These are phyloP conservation scores for Plotosus lineatus DNA, from an alignment of 2,113 vertebrate genomes.

Conservation along the genomic window DNA sequence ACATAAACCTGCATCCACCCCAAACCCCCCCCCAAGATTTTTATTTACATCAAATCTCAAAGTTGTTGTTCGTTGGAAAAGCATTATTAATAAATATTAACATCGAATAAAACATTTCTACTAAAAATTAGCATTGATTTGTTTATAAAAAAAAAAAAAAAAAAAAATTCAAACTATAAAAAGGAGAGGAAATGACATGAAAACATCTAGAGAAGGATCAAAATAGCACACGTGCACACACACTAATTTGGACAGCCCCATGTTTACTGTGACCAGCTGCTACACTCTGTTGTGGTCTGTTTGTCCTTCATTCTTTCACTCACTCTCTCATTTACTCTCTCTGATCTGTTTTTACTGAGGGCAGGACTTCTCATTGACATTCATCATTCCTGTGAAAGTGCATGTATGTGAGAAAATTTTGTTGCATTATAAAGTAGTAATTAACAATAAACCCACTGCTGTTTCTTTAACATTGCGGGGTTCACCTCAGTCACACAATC, in stretches of 20 bases:
- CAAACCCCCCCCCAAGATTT: too few species aligned
- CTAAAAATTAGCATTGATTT: not conserved
- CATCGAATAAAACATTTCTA: too few species aligned
- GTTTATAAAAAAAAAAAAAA: too few species aligned
- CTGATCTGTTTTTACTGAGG: slow-evolving; percentile 12
- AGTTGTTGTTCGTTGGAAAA: too few species aligned
- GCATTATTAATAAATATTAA: too few species aligned
- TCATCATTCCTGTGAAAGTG: slow-evolving; percentile 5
- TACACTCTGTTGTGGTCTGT: not conserved
- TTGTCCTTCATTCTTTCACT: not conserved
- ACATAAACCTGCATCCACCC: too few species aligned
- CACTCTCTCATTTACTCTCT: slow-evolving; percentile 10
- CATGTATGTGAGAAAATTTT: not conserved
- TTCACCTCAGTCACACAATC: too few species aligned
- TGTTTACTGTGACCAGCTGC: slow-evolving; percentile 27
- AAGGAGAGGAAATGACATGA: not conserved
- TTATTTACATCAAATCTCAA: too few species aligned
- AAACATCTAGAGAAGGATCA: not conserved
- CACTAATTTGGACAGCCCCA: slow-evolving; percentile 1
- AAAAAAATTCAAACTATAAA: too few species aligned
- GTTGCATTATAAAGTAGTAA: not conserved
- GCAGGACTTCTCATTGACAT: not conserved
- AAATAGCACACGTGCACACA: not conserved
- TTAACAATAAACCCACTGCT: not conserved
- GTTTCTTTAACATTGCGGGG: too few species aligned